Base-by-base conservation (phyloP, 2,888 invertebrate genomes). In the Metacarcinus magister region DNA sequence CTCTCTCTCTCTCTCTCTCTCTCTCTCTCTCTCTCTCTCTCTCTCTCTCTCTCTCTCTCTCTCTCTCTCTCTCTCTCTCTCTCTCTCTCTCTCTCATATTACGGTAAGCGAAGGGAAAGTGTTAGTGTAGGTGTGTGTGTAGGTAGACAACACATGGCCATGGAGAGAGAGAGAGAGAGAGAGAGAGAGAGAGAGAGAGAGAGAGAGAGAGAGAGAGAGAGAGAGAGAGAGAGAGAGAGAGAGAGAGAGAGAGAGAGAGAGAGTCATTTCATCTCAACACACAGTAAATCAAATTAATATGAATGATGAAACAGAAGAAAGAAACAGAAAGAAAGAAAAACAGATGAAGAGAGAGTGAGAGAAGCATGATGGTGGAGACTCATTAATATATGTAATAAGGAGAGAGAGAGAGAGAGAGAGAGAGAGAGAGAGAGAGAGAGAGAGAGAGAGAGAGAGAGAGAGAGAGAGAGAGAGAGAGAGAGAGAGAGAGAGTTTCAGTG, bases 161-260 rank as follows among this genome's bases (percentile, higher is more conserved):
- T 54, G 54, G 5, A 13, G 5, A 54, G 54, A 13, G 13, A 5
- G 54, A 54, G 67, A 67, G 67, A 67, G 67, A 67, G 67, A 67
- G 67, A 54, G 54, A 54, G 67, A 67, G 67, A 67, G 67, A 67
- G 67, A 67, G 67, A 67, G 32, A 82, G 82, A 82, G 82, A 82
- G 82, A 82, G 82, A 82, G 82, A 82, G 82, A 82, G 82, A 82
- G 82, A 82, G 82, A 82, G 82, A 82, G 82, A 82, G 82, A 82
- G 82, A 82, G 82, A 82, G 82, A 32, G 82, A 32, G 82, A 32
- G 32, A 32, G 75, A 75, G 75, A 75, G 75, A 75, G 75, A 32
- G 82, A 82, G 82, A 32, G 32, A 82, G 82, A 32, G 32, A 82
- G 82, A 32, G 32, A 82, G 82, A 32, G 32, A 82, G 82, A 32